Conservation (phyloP, 2,113 vertebrate species). For the Neolamprologus cancellatus region DNA sequence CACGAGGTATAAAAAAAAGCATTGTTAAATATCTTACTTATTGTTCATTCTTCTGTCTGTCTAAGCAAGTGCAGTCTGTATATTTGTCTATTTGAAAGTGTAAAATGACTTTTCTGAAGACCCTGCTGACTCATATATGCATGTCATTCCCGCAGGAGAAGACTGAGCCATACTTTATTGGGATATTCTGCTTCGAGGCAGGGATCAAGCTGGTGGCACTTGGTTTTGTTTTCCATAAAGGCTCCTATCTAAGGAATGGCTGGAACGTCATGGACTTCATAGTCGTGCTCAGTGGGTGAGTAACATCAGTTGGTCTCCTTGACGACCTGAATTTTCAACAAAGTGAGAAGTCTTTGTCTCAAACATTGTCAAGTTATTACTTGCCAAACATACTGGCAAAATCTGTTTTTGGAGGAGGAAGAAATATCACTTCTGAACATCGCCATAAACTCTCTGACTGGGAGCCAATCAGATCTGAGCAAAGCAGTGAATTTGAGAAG, state of each 20-base stretch:
- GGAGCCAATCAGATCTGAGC: background rate
- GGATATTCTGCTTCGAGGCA: conserved; percentile 98
- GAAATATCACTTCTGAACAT: background rate
- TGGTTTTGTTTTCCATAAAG: conserved; percentile 97
- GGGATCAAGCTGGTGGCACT: conserved; percentile 97
- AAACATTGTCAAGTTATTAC: background rate
- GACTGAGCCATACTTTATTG: conserved; percentile 96
- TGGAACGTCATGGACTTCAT: conserved; percentile 99
- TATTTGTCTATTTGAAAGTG: background rate
- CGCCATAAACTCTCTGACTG: background rate
- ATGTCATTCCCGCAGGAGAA: conserved; percentile 79
- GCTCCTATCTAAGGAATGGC: conserved; percentile 94
- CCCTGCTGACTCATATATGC: background rate
- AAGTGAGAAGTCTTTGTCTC: conserved; percentile 5
- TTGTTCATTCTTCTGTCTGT: background rate
- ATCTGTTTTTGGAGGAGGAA: background rate
- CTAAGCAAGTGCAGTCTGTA: background rate
- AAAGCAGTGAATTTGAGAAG: background rate
- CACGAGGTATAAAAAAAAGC: background rate
- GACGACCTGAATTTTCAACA: background rate
- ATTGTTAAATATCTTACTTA: background rate
- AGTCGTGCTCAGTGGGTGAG: conserved; percentile 97
- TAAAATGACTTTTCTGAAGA: background rate
- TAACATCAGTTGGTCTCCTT: conserved; percentile 6
- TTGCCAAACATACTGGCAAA: background rate